Evolutionary conservation across 37 sponge, comb jelly and placozoan species (phyloP), one percentile per base, ranked within the genome.

Genomic region (Theonella swinhoei): DNA sequence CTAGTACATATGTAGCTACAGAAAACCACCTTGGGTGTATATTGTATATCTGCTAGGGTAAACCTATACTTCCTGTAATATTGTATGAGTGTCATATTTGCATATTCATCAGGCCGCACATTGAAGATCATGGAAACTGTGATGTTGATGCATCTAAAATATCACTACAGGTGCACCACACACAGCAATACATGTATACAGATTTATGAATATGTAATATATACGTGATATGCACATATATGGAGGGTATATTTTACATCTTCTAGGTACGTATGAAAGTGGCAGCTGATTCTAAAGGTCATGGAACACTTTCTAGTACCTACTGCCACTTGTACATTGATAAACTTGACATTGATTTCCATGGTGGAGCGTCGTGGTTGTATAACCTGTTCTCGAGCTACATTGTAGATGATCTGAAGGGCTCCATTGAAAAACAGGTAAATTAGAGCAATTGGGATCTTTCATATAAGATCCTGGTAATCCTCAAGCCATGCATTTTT

Each of bases 321-420:
- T 82, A 81, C 1, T 97, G 97, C 62, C 62, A 72, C 25, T 2
- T 91, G n/a, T 33, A 83, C 80, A 97, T 97, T 42, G 97, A 93
- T 0, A 28, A 79, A 1, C 79, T 97, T 2, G 63, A 76, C 63
- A 76, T 97, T 26, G 33, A 83, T 29, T 97, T 94, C 58, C 90
- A 94, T 64, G 97, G 97, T 26, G 94, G 97, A 76, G 94, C 94
- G 11, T 47, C 54, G 14, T 96, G 96, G 96, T 70, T 96, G 67
- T 96, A 96, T 80, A 96, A 96, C 62, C 75, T 96, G 28, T 96
- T 96, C 41, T 38, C 77, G 42, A 58, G 80, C 40, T 19, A 83
- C 1, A 96, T 96, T 77, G 86, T 86, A 32, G 72, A 70, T 72
- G 74, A 72, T 36, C 68, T 96, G 5, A 96, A 96, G 65, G 83